Conservation (phyloP, 1,140 invertebrate species). For the Drosophila chauvacae region DNA sequence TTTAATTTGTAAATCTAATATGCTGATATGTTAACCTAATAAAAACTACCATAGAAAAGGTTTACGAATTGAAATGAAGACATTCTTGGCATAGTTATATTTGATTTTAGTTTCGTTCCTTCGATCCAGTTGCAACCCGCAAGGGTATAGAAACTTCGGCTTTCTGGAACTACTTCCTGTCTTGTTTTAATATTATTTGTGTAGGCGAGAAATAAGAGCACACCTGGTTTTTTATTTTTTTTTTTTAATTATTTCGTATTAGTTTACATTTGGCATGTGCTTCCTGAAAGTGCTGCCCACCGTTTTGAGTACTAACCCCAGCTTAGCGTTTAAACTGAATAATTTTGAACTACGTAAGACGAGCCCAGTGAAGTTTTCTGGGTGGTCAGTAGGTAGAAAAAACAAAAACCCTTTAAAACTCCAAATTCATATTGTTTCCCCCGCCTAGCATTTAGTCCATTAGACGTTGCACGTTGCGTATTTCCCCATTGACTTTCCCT, state of each 20-base stretch:
- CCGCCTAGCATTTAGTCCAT: slow-evolving; percentile 39
- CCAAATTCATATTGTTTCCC: slow-evolving; percentile 31
- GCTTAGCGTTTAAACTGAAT: slow-evolving; percentile 27
- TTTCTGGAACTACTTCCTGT: too few relatives aligned
- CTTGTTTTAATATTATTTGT: background rate
- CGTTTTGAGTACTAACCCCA: slow-evolving; percentile 53
- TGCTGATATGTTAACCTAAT: too few relatives aligned
- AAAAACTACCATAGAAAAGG: too few relatives aligned
- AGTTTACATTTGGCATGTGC: slow-evolving; percentile 41
- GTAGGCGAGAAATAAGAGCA: background rate
- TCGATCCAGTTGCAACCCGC: too few relatives aligned
- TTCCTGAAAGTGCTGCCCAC: slow-evolving; percentile 33
- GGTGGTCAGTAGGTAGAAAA: slow-evolving; percentile 9
- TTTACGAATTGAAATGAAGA: too few relatives aligned
- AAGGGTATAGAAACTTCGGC: too few relatives aligned
- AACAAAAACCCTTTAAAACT: slow-evolving; percentile 12
- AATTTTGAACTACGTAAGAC: slow-evolving; percentile 6
- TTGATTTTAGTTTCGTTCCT: too few relatives aligned
- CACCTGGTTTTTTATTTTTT: slow-evolving; percentile 9
- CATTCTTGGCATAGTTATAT: too few relatives aligned
- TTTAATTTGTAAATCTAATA: too few relatives aligned
- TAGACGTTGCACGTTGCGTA: slow-evolving; percentile 52
- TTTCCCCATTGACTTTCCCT: background rate
- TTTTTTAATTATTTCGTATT: background rate
- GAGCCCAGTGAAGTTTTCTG: slow-evolving; percentile 8